Base-by-base conservation (phyloP, 2,888 invertebrate species). In the Hecatera dysodea region DNA sequence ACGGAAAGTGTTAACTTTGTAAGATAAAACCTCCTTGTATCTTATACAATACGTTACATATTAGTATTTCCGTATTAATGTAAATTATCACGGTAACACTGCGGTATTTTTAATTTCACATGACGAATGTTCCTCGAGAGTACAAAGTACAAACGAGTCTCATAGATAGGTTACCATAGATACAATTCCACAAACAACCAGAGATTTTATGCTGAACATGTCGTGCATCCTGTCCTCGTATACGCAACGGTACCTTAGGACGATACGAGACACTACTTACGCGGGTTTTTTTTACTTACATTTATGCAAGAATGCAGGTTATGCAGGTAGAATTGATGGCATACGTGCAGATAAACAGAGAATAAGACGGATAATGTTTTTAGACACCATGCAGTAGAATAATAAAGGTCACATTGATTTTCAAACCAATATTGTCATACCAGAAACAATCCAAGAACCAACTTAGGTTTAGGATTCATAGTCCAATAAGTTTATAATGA, bases 171-270 rank as follows among this genome's bases (percentile, higher is more conserved):
- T n/a, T n/a, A 68, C 52, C 72, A 27, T 67, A 80, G 65, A 56
- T 69, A 78, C 53, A 63, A 80, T 68, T 78, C 72, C 80, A 80
- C 74, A 80, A 78, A 72, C 77, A 53, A 78, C 67, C 42, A 72
- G 52, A 74, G 74, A 75, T 80, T 82, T 82, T 74, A 73, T 81
- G 77, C 69, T 82, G 71, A 84, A 73, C 72, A 72, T 82, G 80
- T 78, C 80, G 73, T 70, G 67, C 75, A 84, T 84, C 78, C 82
- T 80, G 78, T 67, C 73, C 74, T 44, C 48, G 55, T 56, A 56
- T 64, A 73, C 67, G 61, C 84, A 83, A 82, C 82, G 77, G 84
- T 73, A 83, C 65, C 64, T 71, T 62, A 80, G 77, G 74, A 77
- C 73, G 67, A 65, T 62, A 59, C 66, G 36, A 67, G 53, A 62